Percentiles rank a stretch among this genome's conserved stretches.
phyloP scores from a whole-genome alignment of 2,797 vertebrate genomes.

The Melanotaenia maccullochi region DNA sequence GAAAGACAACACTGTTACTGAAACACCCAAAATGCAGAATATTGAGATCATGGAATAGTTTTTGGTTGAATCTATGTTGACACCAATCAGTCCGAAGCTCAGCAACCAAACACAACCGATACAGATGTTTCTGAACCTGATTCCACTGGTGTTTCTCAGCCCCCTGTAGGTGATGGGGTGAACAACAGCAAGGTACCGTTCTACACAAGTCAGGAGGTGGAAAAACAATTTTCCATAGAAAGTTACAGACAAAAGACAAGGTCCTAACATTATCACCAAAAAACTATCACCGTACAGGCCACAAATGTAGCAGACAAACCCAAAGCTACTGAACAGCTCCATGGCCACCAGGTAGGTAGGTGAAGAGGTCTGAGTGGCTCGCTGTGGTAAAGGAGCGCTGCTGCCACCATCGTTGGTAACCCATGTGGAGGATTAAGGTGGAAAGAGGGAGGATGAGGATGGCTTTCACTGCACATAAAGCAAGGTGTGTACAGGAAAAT shows the following conservation, averaged over 20 bases:
- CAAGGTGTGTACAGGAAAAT: no score
- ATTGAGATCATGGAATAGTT: no score
- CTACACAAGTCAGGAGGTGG: conserved; percentile 32
- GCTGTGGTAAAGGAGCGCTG: background rate
- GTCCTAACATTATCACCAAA: no score
- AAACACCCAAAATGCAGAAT: fast-evolving
- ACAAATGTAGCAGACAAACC: no score
- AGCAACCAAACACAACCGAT: conserved; percentile 22
- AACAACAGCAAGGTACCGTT: conserved; percentile 50
- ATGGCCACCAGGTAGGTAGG: conserved; percentile 8
- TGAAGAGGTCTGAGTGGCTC: conserved; percentile 29
- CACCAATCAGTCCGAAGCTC: fast-evolving
- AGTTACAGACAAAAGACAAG: no score
- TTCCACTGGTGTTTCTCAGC: background rate
- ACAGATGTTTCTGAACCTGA: conserved; percentile 23
- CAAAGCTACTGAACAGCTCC: conserved; percentile 3
- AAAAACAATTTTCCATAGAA: background rate
- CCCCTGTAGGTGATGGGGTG: conserved; percentile 43
- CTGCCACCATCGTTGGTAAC: conserved; percentile 1
- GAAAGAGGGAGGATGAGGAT: conserved; percentile 12
- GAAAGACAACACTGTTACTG: conserved; percentile 9
- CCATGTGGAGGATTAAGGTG: conserved; percentile 18
- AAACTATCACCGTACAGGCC: no score
- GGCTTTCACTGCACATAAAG: no score
- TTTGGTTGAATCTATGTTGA: no score